Base-by-base conservation (phyloP, 2,797 vertebrate species). In the Capromys pilorides region DNA sequence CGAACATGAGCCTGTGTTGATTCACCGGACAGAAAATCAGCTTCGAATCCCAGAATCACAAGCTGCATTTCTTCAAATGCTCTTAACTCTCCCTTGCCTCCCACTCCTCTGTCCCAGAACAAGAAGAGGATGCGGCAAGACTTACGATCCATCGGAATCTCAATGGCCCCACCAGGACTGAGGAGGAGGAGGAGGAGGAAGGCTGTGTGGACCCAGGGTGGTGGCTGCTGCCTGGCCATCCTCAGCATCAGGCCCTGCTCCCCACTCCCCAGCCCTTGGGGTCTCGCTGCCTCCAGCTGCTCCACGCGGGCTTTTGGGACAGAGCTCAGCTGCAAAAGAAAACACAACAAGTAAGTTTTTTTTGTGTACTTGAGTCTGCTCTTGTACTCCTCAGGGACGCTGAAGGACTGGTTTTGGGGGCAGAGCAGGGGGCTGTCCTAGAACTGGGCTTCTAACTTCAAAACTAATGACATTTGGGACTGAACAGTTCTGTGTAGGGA, bases 71-170 rank as follows among this genome's bases (percentile, higher is more conserved):
- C 71, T 62, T 19, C 0, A 8, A 28, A 85, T 33, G 7, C 5
- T 36, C 64, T 51, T 16, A 45, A 45, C 69, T 69, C 36, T 39
- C 39, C 41, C 31, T 22, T 3, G 66, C 33, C 24, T 67, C 45
- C 54, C 26, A 51, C 12, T 6, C 51, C 54, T 49, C 64, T 84
- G 73, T 84, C 90, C 82, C 51, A 57, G 31, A 77, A 18, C 67
- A 66, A 41, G 16, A 69, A 18, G 36, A 87, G 62, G 54, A 67
- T 9, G 16, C 88, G 67, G 77, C 19, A 39, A 84, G 64, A 99
- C 99, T 99, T 98, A 99, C 99, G 97, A 69, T 99, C 99, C 97
- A 98, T 98, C 64, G 99, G 99, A 90, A 99, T 99, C 95, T 99
- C 99, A 0, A 99, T 99, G 96, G 98, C 54, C 41, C 97, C 96